Evolutionary conservation across 2,888 invertebrate genomes (phyloP).

Genomic region (Eugnorisma glareosa): DNA sequence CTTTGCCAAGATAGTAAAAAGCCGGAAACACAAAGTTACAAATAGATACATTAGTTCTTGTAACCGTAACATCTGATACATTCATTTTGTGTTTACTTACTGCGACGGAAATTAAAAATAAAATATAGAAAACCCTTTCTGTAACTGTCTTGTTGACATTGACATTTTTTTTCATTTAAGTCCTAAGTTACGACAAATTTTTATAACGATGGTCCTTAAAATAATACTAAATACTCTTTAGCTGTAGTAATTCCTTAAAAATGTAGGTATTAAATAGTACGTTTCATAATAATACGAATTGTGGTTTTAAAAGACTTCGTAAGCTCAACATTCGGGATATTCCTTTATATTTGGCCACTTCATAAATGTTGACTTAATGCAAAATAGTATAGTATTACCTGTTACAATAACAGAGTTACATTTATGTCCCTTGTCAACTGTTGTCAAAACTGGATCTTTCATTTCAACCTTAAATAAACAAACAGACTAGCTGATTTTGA

Average conservation of each 20-base stretch:
- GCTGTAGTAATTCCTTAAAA: background rate
- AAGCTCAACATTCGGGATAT: background rate
- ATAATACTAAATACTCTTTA: background rate
- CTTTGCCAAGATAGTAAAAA: conserved; percentile 74
- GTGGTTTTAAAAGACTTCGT: background rate
- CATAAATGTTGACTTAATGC: background rate
- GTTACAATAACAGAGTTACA: background rate
- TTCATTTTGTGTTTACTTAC: conserved; percentile 72
- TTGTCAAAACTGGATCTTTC: conserved; percentile 41
- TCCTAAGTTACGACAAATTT: background rate
- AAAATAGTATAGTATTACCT: conserved; percentile 5
- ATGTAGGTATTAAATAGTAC: background rate
- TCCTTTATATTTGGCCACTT: background rate
- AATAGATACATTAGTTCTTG: conserved; percentile 87
- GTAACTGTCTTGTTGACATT: conserved; percentile 17
- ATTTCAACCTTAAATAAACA: conserved; percentile 5
- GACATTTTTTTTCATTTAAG: background rate
- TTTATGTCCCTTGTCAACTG: conserved; percentile 24
- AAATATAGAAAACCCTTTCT: conserved; percentile 40
- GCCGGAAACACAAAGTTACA: conserved; percentile 84
- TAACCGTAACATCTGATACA: conserved; percentile 84
- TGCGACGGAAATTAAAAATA: conserved; percentile 61
- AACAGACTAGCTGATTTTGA: conserved; percentile 21
- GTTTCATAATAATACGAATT: background rate
- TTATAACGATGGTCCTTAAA: background rate